Base-by-base conservation (phyloP, 1,140 invertebrate genomes). In the Aphaenogaster floridana region DNA sequence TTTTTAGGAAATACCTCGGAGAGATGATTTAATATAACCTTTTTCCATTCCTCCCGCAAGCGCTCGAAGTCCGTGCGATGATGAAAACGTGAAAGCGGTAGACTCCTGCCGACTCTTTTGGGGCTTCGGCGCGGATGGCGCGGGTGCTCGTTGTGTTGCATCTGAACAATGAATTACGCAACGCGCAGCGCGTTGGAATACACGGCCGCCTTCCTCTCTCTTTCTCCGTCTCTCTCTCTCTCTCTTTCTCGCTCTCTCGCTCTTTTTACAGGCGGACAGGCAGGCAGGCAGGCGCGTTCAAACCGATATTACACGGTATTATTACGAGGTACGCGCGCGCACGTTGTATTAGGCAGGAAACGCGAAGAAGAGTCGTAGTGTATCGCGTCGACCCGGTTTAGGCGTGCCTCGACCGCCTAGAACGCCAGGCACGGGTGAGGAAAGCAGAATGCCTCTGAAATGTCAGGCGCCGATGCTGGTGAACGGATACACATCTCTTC, bases 261-360 rank as follows among this genome's bases (percentile, higher is more conserved):
- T 48, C 21, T 21, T n/a, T 77, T 81, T 71, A 77, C 17, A 50
- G 52, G n/a, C 71, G 36, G 42, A 4, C 72, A 59, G 54, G 57
- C 21, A 48, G 21, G 59, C 74, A 72, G 28, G 71, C 87, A 77
- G 54, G 76, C 84, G 72, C 74, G 86, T 54, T 39, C 50, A 48
- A 21, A 28, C 39, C 9, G 57, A 76, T 89, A 64, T 87, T 89
- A 90, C 71, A 63, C 11, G 45, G 48, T 76, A 86, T 88, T 88
- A 69, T 68, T 66, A 66, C 63, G 57, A 50, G 52, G 64, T 72
- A 36, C 9, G 42, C 79, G 74, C 89, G 78, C 69, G 34, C 42
- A 28, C 42, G 78, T 91, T 87, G 86, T 88, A 86, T 91, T 91
- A 80, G 78, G 48, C 86, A 86, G 90, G 88, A 91, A 91, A 91